Evolutionary conservation across 2,113 vertebrate species (phyloP), one percentile per base, ranked within the genome.

Genomic region (Alligator mississippiensis): DNA sequence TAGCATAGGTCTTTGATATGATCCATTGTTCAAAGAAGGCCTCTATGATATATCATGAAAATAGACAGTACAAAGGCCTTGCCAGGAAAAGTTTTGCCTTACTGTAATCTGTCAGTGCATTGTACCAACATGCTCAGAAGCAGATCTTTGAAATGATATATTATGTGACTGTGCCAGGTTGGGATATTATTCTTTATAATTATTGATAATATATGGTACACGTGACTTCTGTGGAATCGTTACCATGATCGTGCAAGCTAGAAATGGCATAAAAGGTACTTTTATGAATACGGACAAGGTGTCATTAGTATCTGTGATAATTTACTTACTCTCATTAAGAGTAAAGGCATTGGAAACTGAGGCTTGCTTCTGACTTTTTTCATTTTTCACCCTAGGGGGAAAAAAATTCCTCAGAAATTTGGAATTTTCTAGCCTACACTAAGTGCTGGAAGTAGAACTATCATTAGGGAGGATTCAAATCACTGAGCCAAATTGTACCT

Each of bases 161-260:
- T 55, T 25, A 61, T 47, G 75, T 77, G 82, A 93, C 85, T 91
- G 86, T 64, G 62, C 22, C 85, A 94, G 58, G 38, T 92, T 85
- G 89, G 11, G 58, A 27, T 82, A 80, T 90, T 91, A 72, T 14
- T 94, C 76, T 55, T 77, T 34, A 55, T 2, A 93, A 84, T 92
- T 90, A 89, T 84, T 88, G 93, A 84, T 72, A 87, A 4, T 27
- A 11, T 30, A 64, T 70, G 58, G 93, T 82, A 84, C 96, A 82
- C 13, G 85, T 19, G 25, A 75, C 68, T 96, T 84, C 38, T 59
- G 2, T 66, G 25, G 77, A 86, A 75, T 68, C 11, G 80, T 77
- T 96, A 82, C 79, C 55, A 70, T 61, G 89, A 70, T 63, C 84
- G 81, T 60, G 57, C 16, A 91, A 47, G 82, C 54, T 66, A 93